Conservation (phyloP, 2,797 vertebrate species). For the Siniperca obscura region DNA sequence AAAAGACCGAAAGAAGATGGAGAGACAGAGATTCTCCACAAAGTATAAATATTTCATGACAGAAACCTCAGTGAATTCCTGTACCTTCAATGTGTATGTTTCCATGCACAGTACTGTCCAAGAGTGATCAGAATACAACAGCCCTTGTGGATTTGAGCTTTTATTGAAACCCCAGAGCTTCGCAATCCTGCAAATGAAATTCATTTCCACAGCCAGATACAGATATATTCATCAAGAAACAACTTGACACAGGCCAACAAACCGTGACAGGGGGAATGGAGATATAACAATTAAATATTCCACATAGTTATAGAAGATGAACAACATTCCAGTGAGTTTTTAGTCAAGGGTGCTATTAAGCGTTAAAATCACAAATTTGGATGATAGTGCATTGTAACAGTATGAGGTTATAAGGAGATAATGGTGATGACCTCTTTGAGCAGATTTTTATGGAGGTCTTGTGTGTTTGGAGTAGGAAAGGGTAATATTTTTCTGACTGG, state of each 20-base stretch:
- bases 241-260: conserved; percentile 32
- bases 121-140: conserved; percentile 33
- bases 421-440: neutral
- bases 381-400: neutral
- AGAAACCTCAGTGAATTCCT: conserved; percentile 17
- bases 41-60: conserved; percentile 40
- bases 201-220: neutral
- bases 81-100: conserved; percentile 22
- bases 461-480: neutral
- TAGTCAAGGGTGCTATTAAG: neutral
- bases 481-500: neutral
- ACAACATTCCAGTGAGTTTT: conserved; percentile 11
- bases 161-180: conserved; percentile 37
- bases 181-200: neutral
- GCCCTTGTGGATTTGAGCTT: conserved; percentile 33
- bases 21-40: conserved; percentile 8
- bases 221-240: conserved; percentile 36
- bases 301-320: conserved; percentile 22
- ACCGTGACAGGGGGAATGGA: conserved; percentile 10
- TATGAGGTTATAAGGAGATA: neutral
- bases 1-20: neutral
- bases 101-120: conserved; percentile 22
- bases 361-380: neutral
- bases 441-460: neutral
- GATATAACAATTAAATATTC: conserved; percentile 24